These are phyloP conservation scores for Ophiothrix spiculata DNA, from an alignment of 35 echinoderm and acorn worm species.

Conservation along the genomic window DNA sequence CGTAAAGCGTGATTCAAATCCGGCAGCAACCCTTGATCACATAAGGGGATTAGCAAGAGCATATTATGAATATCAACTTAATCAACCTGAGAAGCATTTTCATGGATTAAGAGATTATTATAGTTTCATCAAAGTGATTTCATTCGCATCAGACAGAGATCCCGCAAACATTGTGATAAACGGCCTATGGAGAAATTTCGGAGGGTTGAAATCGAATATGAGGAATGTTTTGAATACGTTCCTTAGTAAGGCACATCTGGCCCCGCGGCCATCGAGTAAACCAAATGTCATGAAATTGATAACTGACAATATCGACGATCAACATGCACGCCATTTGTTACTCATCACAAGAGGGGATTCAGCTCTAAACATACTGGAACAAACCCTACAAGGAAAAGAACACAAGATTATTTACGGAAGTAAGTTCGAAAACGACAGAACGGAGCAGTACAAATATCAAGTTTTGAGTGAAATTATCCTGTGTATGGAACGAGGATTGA, in stretches of 20 bases:
- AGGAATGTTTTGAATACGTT: conserved; percentile 12
- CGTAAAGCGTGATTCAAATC: neutral
- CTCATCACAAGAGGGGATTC: conserved; percentile 44
- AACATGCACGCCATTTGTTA: conserved; percentile 27
- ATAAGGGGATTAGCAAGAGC: conserved; percentile 10
- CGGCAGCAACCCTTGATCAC: neutral
- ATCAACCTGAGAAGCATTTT: neutral
- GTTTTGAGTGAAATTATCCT: conserved; percentile 34
- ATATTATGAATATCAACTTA: conserved; percentile 9
- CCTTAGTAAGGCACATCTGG: neutral
- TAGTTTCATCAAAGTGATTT: conserved; percentile 20
- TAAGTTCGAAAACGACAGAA: conserved; percentile 21
- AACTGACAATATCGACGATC: conserved; percentile 22
- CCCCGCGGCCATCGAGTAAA: neutral
- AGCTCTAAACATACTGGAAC: conserved; percentile 31
- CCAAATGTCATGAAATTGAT: conserved; percentile 6
- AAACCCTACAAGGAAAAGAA: too few relatives aligned
- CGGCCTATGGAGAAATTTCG: conserved; percentile 30
- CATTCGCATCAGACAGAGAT: neutral
- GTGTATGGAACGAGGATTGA: conserved; percentile 23
- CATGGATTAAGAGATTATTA: conserved; percentile 45
- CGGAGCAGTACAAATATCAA: conserved; percentile 39
- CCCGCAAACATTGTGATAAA: neutral
- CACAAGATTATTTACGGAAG: conserved; percentile 1
- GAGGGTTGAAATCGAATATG: conserved; percentile 20